Evolutionary conservation across 2,888 invertebrate species (phyloP).

Genomic region (Lordiphosa andalusiaca): DNA sequence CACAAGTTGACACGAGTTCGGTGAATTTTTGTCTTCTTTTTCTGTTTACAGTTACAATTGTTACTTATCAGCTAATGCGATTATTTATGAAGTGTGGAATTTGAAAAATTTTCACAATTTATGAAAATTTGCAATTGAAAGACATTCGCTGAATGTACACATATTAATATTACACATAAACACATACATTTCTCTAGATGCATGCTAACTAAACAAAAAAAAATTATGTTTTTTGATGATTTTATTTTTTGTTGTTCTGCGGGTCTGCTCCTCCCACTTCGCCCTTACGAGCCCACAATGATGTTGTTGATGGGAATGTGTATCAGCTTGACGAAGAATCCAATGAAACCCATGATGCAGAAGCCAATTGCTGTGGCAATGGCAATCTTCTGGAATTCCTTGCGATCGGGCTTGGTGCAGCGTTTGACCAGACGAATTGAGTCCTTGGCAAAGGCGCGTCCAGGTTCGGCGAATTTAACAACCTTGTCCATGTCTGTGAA

Average conservation of each 20-base stretch:
- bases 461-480: conserved; percentile 95
- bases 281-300: conserved; percentile 89
- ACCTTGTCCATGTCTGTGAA: conserved; percentile 94
- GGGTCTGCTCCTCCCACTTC: neutral
- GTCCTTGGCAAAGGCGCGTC: conserved; percentile 98
- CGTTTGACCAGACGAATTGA: conserved; percentile 98
- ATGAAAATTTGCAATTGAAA: conserved; percentile 41
- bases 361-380: conserved; percentile 99
- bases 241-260: conserved; percentile 33
- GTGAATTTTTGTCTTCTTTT: conserved; percentile 12
- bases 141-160: conserved; percentile 66
- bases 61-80: conserved; percentile 55
- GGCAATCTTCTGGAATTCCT: conserved; percentile 99
- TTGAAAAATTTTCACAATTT: conserved; percentile 45
- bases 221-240: conserved; percentile 19
- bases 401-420: conserved; percentile 99
- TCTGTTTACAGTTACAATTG: conserved; percentile 4
- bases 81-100: conserved; percentile 57
- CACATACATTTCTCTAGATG: conserved; percentile 22
- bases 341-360: conserved; percentile 99
- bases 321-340: conserved; percentile 99
- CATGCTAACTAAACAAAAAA: conserved; percentile 36
- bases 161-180: conserved; percentile 26
- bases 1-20: neutral
- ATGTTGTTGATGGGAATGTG: conserved; percentile 99